Conservation (phyloP, 2,797 vertebrate species). For the Masticophis lateralis region DNA sequence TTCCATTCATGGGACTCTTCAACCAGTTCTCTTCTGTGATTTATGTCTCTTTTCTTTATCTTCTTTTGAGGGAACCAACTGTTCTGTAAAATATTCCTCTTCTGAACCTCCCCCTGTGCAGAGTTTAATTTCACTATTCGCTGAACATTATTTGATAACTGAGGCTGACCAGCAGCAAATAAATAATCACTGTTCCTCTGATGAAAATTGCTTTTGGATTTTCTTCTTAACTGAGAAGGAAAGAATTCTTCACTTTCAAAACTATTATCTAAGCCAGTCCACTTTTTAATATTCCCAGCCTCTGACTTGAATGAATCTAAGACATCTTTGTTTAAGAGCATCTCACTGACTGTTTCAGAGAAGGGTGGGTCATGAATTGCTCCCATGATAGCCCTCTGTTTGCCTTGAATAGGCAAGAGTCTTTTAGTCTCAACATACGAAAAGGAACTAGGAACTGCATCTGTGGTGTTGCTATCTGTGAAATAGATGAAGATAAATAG, state of each 20-base stretch:
- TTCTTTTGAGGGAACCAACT: constrained; percentile 59
- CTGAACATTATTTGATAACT: constrained; percentile 56
- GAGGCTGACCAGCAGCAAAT: constrained; percentile 70
- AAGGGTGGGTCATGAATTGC: constrained; percentile 71
- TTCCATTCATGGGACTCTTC: constrained; percentile 76
- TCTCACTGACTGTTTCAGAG: constrained; percentile 57
- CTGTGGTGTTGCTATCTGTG: constrained; percentile 84
- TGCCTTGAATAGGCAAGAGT: constrained; percentile 83
- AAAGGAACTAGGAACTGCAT: constrained; percentile 80
- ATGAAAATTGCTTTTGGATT: constrained; percentile 68
- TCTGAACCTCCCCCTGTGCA: constrained; percentile 29
- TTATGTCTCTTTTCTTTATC: constrained; percentile 41
- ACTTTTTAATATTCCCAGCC: constrained; percentile 65
- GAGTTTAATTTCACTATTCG: constrained; percentile 63
- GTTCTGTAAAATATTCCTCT: constrained; percentile 49
- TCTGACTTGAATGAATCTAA: constrained; percentile 56
- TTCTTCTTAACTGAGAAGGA: constrained; percentile 63
- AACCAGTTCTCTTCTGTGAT: constrained; percentile 42
- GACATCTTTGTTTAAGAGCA: constrained; percentile 56
- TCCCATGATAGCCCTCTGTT: constrained; percentile 79
- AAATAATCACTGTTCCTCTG: constrained; percentile 59
- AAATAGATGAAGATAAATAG: constrained; percentile 92
- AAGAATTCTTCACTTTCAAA: constrained; percentile 70
- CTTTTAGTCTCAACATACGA: constrained; percentile 85
- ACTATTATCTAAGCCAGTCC: constrained; percentile 66